Evolutionary conservation across 2,797 vertebrate genomes (phyloP), one percentile per base, ranked within the genome.

Genomic region (Oreochromis grahami): DNA sequence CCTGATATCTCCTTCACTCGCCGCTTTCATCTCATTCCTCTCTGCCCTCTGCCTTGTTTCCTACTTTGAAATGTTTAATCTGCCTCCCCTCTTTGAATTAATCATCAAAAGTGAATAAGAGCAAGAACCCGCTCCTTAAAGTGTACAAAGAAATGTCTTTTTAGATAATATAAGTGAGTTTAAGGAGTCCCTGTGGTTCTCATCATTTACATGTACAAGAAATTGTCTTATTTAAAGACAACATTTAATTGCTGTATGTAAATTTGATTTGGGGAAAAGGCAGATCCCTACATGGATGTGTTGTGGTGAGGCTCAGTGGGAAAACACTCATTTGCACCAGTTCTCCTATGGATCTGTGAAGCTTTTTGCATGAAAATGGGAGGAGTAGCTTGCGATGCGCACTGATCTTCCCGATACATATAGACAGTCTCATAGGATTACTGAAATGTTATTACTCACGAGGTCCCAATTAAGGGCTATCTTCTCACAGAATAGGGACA

Each of bases 51-150:
- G 84, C 72, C 84, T 87, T 78, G 80, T 87, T 92, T 79, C 60
- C 74, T 89, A 86, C 87, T 91, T 90, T 91, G 87, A 91, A 89
- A 90, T 77, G 76, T 78, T 74, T 93, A 89, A 93, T 94, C 91
- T 85, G 83, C 83, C 81, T 81, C 48, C 79, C 51, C 24, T 78
- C 87, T 91, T 86, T 92, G 92, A 95, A 89, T 89, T 88, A 92
- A 87, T 88, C 90, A 92, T 90, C 84, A 90, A 85, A 89, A 84
- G 76, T 93, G 76, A 89, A 86, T 24, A 86, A 85, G 53, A 74
- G 82, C 58, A 60, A 80, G 77, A 76, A 79, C 55, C 24, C 1
- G 58, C 84, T 76, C 43, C 77, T 82, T 48, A 48, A 79, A 82
- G 88, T 78, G 52, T 76, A 80, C 85, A 84, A 83, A 87, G 79